Evolutionary conservation across 2,797 vertebrate genomes (phyloP), one percentile per base, ranked within the genome.

Genomic region (Masticophis lateralis): DNA sequence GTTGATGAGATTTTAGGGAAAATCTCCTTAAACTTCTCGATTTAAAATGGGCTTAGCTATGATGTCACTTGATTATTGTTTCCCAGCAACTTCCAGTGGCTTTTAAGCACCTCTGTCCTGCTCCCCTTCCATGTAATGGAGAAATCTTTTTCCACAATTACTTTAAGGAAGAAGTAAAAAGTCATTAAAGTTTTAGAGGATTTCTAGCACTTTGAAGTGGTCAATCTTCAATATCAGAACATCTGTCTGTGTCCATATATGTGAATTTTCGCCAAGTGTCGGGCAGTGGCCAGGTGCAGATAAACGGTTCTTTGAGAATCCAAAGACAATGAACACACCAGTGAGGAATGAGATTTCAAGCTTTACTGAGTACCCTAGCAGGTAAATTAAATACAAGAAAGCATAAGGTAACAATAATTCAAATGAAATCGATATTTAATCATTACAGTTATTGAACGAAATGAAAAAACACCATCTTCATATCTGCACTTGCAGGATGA

Each of bases 221-320:
- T 61, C 60, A 28, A 13, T 5, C 27, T 28, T 66, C 3, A 4
- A 66, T n/a, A n/a, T n/a, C 27, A 13, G 27, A 66, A 66, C 61
- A 11, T 28, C 61, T n/a, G 13, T 32, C n/a, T n/a, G 5, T 32
- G 28, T 16, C 63, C 0, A 0, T n/a, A 5, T 5, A 6, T 2
- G 63, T 69, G n/a, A 16, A 32, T n/a, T 69, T 32, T 16, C 5
- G 5, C 63, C 63, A n/a, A 13, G 28, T n/a, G 28, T n/a, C 12
- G 14, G 63, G 4, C 13, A 66, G 28, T 27, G 60, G 8, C 60
- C 22, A 61, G 60, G 60, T 27, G 60, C 25, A 61, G 60, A 61
- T 61, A 27, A 61, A 61, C 2, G 12, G 27, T 13, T 63, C 61
- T n/a, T n/a, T n/a, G 28, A 66, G 12, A n/a, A n/a, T n/a, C 28